Base-by-base conservation (phyloP, 2,113 vertebrate genomes). In the Lepisosteus osseus region DNA sequence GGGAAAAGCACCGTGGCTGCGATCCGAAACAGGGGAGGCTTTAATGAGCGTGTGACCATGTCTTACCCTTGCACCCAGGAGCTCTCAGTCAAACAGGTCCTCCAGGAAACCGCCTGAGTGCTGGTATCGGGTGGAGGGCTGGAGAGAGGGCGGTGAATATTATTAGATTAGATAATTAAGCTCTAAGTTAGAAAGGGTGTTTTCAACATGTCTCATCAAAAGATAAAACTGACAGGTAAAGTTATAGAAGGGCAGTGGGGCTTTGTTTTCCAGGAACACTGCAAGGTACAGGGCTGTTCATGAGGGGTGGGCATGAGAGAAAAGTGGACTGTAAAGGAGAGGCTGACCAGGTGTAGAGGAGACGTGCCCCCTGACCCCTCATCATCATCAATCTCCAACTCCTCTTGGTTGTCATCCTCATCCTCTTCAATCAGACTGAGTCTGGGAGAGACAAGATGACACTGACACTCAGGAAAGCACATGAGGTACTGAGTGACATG, bases 71-170 rank as follows among this genome's bases (percentile, higher is more conserved):
- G 66, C 64, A 44, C 75, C 79, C 17, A 83, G 71, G n/a, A 85
- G 81, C 41, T 73, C 68, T 82, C 86, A 93, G 14, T 92, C 86
- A 61, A 95, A 91, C 44, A 96, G 83, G 41, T 86, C 82, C 40
- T 91, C 85, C 3, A 91, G 72, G 80, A 85, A 45, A 47, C 82
- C 89, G 65, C 69, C 45, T 6, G 85, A 82, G 5, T 9, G 47
- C 47, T 51, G 47, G 67, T 78, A 70, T 2, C 79, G 86, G 2
- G 81, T 88, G 4, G 90, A 89, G 1, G 86, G 85, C 91, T 92
- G 78, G 6, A 13, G 44, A 62, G 79, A 57, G 63, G 77, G 41
- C 76, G n/a, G 9, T 5, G 47, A 5, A 1, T 29, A 29, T 29
- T 29, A 29, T 29, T 29, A 29, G 15, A 29, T 29, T 29, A 29